Percentiles rank a stretch among this genome's conserved stretches.
Evolutionary conservation across 2,113 vertebrate genomes (phyloP).

Genomic region (Dipodomys ordii): DNA sequence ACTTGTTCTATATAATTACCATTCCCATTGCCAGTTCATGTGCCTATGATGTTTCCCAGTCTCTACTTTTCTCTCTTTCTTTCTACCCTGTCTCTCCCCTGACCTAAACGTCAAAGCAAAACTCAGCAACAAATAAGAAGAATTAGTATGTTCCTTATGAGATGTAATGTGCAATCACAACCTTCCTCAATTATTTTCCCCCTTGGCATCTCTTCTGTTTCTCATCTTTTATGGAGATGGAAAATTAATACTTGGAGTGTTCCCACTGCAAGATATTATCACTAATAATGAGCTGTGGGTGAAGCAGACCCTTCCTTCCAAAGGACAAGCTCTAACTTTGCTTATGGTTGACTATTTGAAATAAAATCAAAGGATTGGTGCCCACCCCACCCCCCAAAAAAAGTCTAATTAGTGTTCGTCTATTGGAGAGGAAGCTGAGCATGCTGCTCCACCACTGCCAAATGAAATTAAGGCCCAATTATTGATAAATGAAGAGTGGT

Average conservation of each 20-base stretch:
- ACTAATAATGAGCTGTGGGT: conserved; percentile 74
- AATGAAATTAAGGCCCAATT: conserved; percentile 96
- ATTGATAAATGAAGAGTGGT: conserved; percentile 96
- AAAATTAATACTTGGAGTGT: conserved; percentile 71
- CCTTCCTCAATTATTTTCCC: background rate
- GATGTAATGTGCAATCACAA: conserved; percentile 4
- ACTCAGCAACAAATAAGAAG: background rate
- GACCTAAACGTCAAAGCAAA: conserved; percentile 6
- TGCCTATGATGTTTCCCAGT: background rate
- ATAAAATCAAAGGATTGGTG: conserved; percentile 83
- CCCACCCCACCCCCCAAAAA: conserved; percentile 68
- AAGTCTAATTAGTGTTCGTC: conserved; percentile 91
- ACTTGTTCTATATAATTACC: conserved; percentile 19
- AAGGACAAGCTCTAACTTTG: conserved; percentile 74
- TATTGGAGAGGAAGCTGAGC: conserved; percentile 92
- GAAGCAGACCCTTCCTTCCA: conserved; percentile 51
- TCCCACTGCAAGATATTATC: conserved; percentile 68
- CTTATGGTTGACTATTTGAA: conserved; percentile 78
- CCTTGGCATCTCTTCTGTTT: background rate
- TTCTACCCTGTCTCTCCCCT: background rate
- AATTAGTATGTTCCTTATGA: conserved; percentile 41
- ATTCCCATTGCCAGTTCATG: conserved; percentile 15
- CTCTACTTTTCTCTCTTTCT: background rate
- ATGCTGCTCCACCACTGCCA: conserved; percentile 90
- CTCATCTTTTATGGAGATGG: conserved; percentile 50